Conservation (phyloP, 2,113 vertebrate genomes). For the Herpailurus yagouaroundi region DNA sequence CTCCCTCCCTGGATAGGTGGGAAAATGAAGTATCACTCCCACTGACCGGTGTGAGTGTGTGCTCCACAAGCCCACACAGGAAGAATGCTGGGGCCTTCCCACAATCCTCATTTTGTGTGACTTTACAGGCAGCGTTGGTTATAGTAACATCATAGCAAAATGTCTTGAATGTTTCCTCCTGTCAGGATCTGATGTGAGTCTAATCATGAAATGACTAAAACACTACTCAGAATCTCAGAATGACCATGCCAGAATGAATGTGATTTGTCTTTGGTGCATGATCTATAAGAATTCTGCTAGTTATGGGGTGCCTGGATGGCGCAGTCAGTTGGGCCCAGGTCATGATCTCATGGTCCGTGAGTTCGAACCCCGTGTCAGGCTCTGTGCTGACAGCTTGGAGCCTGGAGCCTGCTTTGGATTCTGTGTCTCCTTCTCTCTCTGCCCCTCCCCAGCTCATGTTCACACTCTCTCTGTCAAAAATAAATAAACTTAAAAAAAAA, state of each 20-base stretch:
- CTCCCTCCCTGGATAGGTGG: background rate
- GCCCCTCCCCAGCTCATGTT: too few species aligned
- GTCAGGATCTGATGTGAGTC: background rate
- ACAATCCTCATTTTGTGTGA: background rate
- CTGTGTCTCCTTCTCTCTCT: too few species aligned
- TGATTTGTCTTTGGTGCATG: background rate
- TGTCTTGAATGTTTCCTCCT: slow-evolving; percentile 10
- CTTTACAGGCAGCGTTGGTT: slow-evolving; percentile 53
- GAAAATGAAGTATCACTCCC: background rate
- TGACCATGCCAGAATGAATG: background rate
- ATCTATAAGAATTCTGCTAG: background rate
- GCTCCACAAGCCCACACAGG: background rate
- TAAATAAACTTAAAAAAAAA: too few species aligned
- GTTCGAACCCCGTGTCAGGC: too few species aligned
- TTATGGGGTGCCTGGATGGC: background rate
- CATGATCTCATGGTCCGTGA: too few species aligned
- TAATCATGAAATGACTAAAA: background rate
- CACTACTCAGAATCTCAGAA: slow-evolving; percentile 25
- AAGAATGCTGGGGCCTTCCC: background rate
- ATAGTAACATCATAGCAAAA: slow-evolving; percentile 28
- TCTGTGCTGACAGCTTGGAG: too few species aligned
- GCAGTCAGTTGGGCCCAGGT: too few species aligned
- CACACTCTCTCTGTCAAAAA: too few species aligned
- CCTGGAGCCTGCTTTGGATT: too few species aligned
- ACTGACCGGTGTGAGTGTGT: background rate